Percentiles rank a stretch among this genome's conserved stretches.
phyloP scores from a whole-genome alignment of 2,888 invertebrate species.

The Enchytraeus crypticus region DNA sequence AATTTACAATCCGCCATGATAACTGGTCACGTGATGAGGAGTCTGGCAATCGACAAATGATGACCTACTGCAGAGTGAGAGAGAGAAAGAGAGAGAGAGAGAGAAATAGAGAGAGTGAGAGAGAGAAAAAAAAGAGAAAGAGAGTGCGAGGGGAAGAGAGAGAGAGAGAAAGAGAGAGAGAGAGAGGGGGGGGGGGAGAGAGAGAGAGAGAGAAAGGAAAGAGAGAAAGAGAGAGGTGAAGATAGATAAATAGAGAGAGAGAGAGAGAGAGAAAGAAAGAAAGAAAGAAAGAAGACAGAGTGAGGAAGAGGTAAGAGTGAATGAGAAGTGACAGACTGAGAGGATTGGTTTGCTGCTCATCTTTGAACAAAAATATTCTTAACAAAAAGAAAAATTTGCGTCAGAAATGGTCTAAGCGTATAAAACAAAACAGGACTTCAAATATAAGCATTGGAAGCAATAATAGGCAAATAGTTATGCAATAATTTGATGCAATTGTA shows the following conservation, averaged over 20 bases:
- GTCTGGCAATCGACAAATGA: neutral
- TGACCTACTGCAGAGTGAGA: neutral
- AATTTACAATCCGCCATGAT: neutral
- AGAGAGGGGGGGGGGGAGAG: neutral
- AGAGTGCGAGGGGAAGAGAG: no score
- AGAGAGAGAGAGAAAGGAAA: neutral
- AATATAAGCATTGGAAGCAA: no score
- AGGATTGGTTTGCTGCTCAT: no score
- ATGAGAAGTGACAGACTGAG: neutral
- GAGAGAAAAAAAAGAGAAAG: no score
- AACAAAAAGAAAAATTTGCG: no score
- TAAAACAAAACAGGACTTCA: no score
- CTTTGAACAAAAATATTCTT: no score
- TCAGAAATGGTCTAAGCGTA: no score
- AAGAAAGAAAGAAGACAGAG: neutral
- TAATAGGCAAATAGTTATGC: no score
- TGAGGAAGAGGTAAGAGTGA: neutral
- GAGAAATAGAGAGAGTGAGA: no score
- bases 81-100: neutral
- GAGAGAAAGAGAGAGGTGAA: neutral
- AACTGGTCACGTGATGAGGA: neutral
- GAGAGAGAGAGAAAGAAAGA: neutral
- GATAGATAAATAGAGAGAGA: neutral
- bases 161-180: neutral
- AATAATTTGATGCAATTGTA: no score